Evolutionary conservation across 2,888 invertebrate species (phyloP).

Genomic region (Spilarctia lutea): DNA sequence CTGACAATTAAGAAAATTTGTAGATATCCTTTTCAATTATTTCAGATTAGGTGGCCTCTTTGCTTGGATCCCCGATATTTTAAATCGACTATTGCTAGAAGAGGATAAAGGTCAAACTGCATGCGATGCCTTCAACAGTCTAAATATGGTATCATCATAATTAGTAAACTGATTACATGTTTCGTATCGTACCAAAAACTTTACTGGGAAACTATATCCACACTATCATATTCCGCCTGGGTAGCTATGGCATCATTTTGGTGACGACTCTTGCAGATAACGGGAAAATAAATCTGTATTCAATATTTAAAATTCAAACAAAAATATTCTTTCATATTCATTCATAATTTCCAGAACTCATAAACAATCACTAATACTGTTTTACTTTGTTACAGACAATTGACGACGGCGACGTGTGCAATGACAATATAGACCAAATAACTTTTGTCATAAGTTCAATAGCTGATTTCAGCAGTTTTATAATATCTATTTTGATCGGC

Average conservation of each 20-base stretch:
- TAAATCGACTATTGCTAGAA: neutral
- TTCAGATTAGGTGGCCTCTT: constrained; percentile 2
- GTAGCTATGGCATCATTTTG: too few species aligned
- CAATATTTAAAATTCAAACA: too few species aligned
- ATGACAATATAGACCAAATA: neutral
- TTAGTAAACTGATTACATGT: neutral
- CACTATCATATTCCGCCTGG: too few species aligned
- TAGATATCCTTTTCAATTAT: neutral
- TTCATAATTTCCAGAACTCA: neutral
- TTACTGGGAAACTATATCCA: neutral
- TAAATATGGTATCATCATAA: constrained; percentile 2
- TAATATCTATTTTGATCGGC: neutral
- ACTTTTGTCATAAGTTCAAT: constrained; percentile 11
- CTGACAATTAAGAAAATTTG: neutral
- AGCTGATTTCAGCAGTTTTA: constrained; percentile 25
- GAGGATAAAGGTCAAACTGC: neutral
- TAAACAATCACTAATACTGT: neutral
- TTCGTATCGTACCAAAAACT: too few species aligned
- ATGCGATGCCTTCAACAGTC: neutral
- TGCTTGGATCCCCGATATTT: constrained; percentile 2
- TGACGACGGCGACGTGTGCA: neutral
- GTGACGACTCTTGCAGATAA: too few species aligned
- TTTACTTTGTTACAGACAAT: neutral
- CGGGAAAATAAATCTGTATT: too few species aligned
- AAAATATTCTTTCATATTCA: too few species aligned